Evolutionary conservation across 2,888 invertebrate genomes (phyloP), one percentile per base, ranked within the genome.

Genomic region (Tortricodes alternella): DNA sequence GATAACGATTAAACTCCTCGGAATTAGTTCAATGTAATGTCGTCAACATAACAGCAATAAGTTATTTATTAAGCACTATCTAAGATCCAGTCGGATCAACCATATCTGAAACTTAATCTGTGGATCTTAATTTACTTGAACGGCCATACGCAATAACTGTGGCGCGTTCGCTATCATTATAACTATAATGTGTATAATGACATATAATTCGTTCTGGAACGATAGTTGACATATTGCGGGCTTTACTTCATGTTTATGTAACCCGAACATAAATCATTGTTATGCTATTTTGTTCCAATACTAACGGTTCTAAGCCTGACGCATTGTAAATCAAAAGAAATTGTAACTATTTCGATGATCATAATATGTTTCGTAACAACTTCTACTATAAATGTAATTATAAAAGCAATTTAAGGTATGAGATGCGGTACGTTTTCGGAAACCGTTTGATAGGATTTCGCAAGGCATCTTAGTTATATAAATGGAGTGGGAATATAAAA

Each of bases 51-150:
- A 15, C 48, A 18, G 39, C 41, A 24, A 24, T 48, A 9, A 43
- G 9, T 35, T 46, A 29, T 53, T 55, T 57, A 53, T 49, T 59
- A 53, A 38, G 32, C 35, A 34, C 29, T 41, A 39, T 55, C 35
- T 52, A 35, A 46, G 35, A 49, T 60, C 60, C 53, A 52, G 59
- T 46, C 29, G 29, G 41, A 55, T 61, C 59, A 46, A 63, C 53
- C 62, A 61, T 62, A 56, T 62, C 66, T 43, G 57, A 67, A 50
- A 38, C 41, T 53, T 63, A 65, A 67, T 67, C 67, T 66, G 69
- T 66, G 61, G 59, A 41, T 59, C 64, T 64, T 69, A 65, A 69
- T 69, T 69, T 63, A 64, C 62, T 63, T 64, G 64, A 64, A 67
- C 63, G 60, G 62, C 44, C 19, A 44, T 44, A 43, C 38, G 55